Percentiles rank a stretch among this genome's conserved stretches.
Evolutionary conservation across 2,888 invertebrate species (phyloP).

Genomic region (Aphodius granarius): DNA sequence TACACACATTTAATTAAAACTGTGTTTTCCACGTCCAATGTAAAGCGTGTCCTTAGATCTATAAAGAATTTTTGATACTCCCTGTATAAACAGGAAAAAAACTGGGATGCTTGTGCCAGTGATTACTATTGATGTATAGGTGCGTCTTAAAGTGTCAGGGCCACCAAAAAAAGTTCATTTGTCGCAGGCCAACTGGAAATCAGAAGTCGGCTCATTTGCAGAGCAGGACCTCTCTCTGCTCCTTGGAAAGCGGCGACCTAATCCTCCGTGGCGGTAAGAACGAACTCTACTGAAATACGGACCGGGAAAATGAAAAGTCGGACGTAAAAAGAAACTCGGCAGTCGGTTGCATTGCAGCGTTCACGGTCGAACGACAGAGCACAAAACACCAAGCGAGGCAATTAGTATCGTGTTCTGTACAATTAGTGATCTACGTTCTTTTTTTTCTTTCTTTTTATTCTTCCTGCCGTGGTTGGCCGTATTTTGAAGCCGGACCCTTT

Average conservation of each 20-base stretch:
- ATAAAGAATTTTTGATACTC: no score
- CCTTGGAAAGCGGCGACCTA: slow-evolving; percentile 38
- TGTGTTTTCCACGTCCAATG: no score
- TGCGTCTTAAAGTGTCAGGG: slow-evolving; percentile 41
- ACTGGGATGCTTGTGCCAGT: no score
- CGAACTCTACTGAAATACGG: slow-evolving; percentile 16
- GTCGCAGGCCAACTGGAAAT: slow-evolving; percentile 52
- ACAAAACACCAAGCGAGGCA: slow-evolving; percentile 52
- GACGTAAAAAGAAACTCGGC: slow-evolving; percentile 36
- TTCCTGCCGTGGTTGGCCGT: background rate
- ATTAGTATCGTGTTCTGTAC: slow-evolving; percentile 55
- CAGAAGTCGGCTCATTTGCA: slow-evolving; percentile 53
- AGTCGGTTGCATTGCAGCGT: slow-evolving; percentile 39
- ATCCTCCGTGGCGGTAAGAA: slow-evolving; percentile 47
- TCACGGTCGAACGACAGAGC: slow-evolving; percentile 48
- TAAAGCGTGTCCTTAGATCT: no score
- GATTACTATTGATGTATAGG: slow-evolving; percentile 47
- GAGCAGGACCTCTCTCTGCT: slow-evolving; percentile 42
- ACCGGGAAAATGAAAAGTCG: slow-evolving; percentile 30
- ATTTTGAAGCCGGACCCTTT: background rate
- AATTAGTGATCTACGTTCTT: slow-evolving; percentile 50
- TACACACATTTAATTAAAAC: no score
- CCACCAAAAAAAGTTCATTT: slow-evolving; percentile 51
- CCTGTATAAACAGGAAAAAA: no score
- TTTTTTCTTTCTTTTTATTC: slow-evolving; percentile 34